These are phyloP conservation scores for Solea senegalensis DNA, from an alignment of 2,113 vertebrate species.

Conservation along the genomic window DNA sequence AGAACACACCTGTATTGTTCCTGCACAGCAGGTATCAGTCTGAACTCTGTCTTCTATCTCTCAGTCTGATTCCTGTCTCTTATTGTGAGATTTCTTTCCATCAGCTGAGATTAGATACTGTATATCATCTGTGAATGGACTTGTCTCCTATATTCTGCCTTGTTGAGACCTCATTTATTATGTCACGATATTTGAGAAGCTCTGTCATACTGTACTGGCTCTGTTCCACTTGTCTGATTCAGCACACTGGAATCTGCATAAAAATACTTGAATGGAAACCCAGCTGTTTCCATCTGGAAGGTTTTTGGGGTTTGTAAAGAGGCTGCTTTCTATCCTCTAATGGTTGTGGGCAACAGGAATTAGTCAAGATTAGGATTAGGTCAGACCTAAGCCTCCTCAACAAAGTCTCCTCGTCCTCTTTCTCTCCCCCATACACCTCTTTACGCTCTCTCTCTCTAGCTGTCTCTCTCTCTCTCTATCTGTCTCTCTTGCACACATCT, in stretches of 20 bases:
- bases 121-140: background rate
- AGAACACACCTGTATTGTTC: conserved; percentile 21
- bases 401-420: conserved; percentile 28
- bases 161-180: background rate
- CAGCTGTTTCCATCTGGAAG: conserved; percentile 37
- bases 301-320: conserved; percentile 21
- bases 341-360: conserved; percentile 43
- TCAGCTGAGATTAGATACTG: background rate
- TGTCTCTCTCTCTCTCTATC: background rate
- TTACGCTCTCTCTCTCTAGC: background rate
- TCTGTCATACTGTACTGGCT: background rate
- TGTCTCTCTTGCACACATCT: background rate
- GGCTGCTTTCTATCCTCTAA: conserved; percentile 38
- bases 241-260: conserved; percentile 5
- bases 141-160: background rate
- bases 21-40: conserved; percentile 1
- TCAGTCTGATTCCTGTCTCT: background rate
- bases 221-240: conserved; percentile 34
- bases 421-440: background rate
- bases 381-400: conserved; percentile 3
- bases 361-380: too few species aligned
- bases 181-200: conserved; percentile 9
- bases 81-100: background rate
- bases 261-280: conserved; percentile 38
- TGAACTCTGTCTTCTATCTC: background rate